Evolutionary conservation across 2,113 vertebrate species (phyloP).

Genomic region (Theristicus caerulescens): DNA sequence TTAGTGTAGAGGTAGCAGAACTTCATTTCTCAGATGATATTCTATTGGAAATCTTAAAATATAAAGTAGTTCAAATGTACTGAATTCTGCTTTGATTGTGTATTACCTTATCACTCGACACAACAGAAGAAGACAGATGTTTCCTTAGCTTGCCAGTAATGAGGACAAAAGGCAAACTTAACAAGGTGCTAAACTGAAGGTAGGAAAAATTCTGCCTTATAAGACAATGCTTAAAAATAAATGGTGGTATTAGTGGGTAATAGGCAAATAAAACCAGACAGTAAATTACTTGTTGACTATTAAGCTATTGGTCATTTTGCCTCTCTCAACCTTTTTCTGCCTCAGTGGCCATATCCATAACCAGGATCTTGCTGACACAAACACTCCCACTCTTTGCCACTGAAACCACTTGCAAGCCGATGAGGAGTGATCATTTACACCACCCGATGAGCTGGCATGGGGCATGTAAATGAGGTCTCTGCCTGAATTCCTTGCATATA

Average conservation of each 20-base stretch:
- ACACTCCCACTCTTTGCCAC: neutral
- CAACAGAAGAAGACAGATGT: neutral
- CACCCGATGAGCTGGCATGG: neutral
- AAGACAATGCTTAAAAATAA: neutral
- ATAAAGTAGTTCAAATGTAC: neutral
- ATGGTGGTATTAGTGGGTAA: neutral
- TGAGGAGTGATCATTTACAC: neutral
- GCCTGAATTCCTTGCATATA: neutral
- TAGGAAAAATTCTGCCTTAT: neutral
- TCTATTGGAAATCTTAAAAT: neutral
- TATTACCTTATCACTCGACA: neutral
- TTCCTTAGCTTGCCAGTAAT: neutral
- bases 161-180: neutral
- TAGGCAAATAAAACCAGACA: neutral
- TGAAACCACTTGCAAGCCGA: neutral
- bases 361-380: neutral
- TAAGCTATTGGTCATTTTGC: neutral
- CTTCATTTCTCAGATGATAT: neutral
- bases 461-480: neutral
- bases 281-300: neutral
- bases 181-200: neutral
- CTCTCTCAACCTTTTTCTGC: neutral
- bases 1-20: neutral
- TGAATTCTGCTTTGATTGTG: neutral
- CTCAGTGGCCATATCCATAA: neutral